Evolutionary conservation across 2,888 invertebrate species (phyloP), one percentile per base, ranked within the genome.

Genomic region (Cheilosia scutellata): DNA sequence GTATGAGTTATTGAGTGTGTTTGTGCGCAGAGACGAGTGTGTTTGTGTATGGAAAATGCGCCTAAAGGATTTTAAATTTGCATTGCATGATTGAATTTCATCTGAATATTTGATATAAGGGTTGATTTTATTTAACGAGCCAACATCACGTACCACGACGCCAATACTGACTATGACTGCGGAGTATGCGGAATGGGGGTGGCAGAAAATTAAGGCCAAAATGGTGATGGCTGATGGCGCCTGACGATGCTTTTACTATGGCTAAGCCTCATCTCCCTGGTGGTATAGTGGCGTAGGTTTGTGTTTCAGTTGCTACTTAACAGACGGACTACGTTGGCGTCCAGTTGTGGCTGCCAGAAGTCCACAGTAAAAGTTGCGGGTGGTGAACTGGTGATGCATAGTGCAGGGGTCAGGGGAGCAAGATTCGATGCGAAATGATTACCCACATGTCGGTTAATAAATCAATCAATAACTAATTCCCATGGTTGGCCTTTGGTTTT

Each of bases 401-500:
- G 25, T 57, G 55, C 20, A 20, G 20, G 1, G 20, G 20, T 20
- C 20, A 20, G 37, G 20, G 57, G 44, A 58, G 60, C 49, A 62
- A 65, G 74, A 76, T 78, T 16, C 77, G 42, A 78, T 74, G 78
- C 68, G 57, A 76, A 82, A 68, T 49, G 76, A 86, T 82, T 82
- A 74, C 82, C 86, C 86, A 79, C 87, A 86, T 86, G 86, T 86
- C 82, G 82, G 84, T 86, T 87, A 82, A 88, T 88, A 88, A 88
- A 88, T 88, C 87, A 88, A 88, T 88, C 88, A 88, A 88, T 87
- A 88, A 87, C 87, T 88, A 87, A 88, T 88, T 87, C 87, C 79
- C 87, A 80, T 82, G 87, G 88, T 82, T 79, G 74, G 88, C 53
- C 53, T 70, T 87, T 58, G 87, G 88, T 87, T 87, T 87, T 88